phyloP scores from a whole-genome alignment of 2,797 vertebrate species.

The Myiotriccus ornatus region DNA sequence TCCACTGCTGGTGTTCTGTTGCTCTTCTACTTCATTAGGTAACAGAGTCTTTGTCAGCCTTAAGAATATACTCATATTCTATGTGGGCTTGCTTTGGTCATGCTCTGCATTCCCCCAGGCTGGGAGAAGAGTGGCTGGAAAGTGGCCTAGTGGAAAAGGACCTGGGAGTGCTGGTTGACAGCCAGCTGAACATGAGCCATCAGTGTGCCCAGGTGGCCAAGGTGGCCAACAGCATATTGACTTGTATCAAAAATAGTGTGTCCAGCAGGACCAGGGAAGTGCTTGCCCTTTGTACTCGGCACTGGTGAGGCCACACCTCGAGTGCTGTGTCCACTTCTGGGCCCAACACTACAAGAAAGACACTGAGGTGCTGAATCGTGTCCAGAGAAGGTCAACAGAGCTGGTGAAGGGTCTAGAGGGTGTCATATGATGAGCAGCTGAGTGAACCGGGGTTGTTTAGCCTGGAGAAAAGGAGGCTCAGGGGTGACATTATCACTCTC shows the following conservation, averaged over 20 bases:
- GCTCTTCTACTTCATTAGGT: background rate
- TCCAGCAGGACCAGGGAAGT: background rate
- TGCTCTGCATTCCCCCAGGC: background rate
- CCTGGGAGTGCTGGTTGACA: background rate
- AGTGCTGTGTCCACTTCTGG: background rate
- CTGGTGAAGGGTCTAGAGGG: background rate
- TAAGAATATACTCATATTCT: background rate
- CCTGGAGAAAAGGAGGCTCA: background rate
- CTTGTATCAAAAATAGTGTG: background rate
- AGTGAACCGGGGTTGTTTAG: background rate
- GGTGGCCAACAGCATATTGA: background rate
- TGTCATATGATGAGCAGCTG: fast-evolving
- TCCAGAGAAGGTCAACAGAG: background rate
- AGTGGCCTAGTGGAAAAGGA: background rate
- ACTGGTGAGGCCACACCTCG: background rate
- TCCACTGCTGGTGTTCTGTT: background rate
- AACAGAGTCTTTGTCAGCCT: background rate
- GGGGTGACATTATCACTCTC: fast-evolving
- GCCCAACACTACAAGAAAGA: fast-evolving
- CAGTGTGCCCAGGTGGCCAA: fast-evolving
- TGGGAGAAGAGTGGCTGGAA: background rate
- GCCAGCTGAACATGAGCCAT: background rate
- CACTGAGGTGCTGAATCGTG: background rate
- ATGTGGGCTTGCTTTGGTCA: background rate
- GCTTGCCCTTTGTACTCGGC: fast-evolving